Evolutionary conservation across 2,113 vertebrate species (phyloP).

Genomic region (Pomatostomus ruficeps): DNA sequence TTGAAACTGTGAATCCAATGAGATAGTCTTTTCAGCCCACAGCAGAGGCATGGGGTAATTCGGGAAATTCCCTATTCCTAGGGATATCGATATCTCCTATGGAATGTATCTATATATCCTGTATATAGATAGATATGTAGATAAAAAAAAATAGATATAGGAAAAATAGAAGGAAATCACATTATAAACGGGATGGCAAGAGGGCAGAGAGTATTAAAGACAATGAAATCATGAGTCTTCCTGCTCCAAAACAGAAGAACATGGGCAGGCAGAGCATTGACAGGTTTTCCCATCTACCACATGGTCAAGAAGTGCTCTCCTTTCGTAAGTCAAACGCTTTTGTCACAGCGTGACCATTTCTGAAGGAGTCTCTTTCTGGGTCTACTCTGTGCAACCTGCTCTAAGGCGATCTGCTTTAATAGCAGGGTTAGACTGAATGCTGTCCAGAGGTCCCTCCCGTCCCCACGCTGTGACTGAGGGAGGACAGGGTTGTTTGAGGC

Average conservation of each 20-base stretch:
- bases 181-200: rapidly evolving
- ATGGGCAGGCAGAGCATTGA: rapidly evolving
- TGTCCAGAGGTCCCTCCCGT: no score
- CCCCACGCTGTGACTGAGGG: rapidly evolving
- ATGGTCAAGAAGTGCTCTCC: rapidly evolving
- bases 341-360: rapidly evolving
- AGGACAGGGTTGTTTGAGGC: rapidly evolving
- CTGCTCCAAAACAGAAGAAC: no score
- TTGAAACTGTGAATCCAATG: background rate
- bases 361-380: no score
- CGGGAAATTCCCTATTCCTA: background rate
- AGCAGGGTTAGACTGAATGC: no score
- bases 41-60: rapidly evolving
- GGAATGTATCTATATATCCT: background rate
- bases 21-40: background rate
- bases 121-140: background rate
- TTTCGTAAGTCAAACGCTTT: rapidly evolving
- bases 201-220: no score
- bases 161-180: background rate
- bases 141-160: rapidly evolving
- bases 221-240: rapidly evolving
- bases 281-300: no score
- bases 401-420: background rate
- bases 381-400: background rate
- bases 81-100: background rate